Conservation (phyloP, 92 coral and sea anemone genomes). For the Pocillopora grandis region DNA sequence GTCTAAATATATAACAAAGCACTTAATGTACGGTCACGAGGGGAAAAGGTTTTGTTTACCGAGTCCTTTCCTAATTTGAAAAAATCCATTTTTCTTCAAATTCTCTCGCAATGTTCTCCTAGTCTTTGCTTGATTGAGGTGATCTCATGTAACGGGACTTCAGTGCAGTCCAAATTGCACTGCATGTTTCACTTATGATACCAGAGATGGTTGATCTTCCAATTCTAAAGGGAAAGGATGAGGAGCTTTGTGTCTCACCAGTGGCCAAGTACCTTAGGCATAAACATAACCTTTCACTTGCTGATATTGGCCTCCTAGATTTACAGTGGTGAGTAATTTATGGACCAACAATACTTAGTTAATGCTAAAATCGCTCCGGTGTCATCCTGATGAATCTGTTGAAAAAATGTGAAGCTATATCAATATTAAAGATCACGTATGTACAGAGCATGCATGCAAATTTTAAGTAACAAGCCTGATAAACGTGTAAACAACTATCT, state of each 20-base stretch:
- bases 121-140: constrained; percentile 33
- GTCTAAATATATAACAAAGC: too few species aligned
- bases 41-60: too few species aligned
- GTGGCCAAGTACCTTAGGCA: constrained; percentile 65
- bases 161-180: constrained; percentile 62
- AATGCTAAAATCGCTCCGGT: constrained; percentile 57
- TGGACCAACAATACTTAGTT: constrained; percentile 56
- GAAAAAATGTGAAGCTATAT: too few species aligned
- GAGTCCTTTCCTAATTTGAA: constrained; percentile 17
- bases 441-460: neutral
- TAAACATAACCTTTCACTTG: constrained; percentile 48
- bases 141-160: constrained; percentile 28
- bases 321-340: constrained; percentile 29
- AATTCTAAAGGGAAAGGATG: constrained; percentile 46
- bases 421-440: neutral
- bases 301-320: constrained; percentile 36
- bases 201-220: constrained; percentile 55
- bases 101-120: constrained; percentile 43
- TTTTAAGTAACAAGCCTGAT: too few species aligned
- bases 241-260: constrained; percentile 58
- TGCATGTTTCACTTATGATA: constrained; percentile 48
- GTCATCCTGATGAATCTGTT: constrained; percentile 57
- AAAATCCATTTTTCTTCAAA: constrained; percentile 56
- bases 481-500: too few species aligned
- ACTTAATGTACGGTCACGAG: too few species aligned